Evolutionary conservation across 2,888 invertebrate species (phyloP).

Genomic region (Prenolepis imparis): DNA sequence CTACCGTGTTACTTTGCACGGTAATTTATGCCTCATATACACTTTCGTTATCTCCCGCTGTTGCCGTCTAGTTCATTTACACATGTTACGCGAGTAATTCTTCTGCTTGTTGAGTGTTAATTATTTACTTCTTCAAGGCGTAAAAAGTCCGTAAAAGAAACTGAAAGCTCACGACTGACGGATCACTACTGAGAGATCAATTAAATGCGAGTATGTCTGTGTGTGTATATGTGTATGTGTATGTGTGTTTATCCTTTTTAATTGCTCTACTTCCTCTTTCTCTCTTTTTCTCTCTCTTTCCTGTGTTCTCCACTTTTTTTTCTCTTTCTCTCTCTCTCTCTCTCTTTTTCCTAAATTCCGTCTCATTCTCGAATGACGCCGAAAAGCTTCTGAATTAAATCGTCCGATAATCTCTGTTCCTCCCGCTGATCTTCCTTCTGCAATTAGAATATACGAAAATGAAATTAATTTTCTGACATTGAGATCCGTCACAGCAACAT

Average conservation of each 20-base stretch:
- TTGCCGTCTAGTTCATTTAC: background rate
- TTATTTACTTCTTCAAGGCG: conserved; percentile 62
- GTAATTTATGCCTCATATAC: conserved; percentile 3
- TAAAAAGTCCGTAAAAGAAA: conserved; percentile 65
- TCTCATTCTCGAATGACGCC: conserved; percentile 59
- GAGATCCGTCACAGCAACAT: background rate
- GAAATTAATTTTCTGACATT: conserved; percentile 29
- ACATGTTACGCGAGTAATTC: conserved; percentile 13
- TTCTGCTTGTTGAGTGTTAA: conserved; percentile 41
- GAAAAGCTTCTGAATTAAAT: conserved; percentile 68
- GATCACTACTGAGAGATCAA: conserved; percentile 69
- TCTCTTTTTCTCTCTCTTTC: background rate
- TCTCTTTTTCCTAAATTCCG: conserved; percentile 63
- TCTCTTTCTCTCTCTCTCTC: background rate
- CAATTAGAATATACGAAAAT: conserved; percentile 63
- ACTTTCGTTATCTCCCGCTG: conserved; percentile 27
- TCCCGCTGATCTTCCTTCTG: conserved; percentile 73
- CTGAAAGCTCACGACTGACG: conserved; percentile 74
- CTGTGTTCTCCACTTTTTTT: conserved; percentile 8
- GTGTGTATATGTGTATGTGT: background rate
- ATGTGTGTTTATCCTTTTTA: background rate
- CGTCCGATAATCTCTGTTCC: conserved; percentile 68
- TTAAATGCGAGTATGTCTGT: background rate
- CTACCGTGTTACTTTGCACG: conserved; percentile 13
- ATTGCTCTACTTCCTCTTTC: conserved; percentile 25